phyloP scores from a whole-genome alignment of 2,888 invertebrate genomes.

The Ptychoptera contaminata region DNA sequence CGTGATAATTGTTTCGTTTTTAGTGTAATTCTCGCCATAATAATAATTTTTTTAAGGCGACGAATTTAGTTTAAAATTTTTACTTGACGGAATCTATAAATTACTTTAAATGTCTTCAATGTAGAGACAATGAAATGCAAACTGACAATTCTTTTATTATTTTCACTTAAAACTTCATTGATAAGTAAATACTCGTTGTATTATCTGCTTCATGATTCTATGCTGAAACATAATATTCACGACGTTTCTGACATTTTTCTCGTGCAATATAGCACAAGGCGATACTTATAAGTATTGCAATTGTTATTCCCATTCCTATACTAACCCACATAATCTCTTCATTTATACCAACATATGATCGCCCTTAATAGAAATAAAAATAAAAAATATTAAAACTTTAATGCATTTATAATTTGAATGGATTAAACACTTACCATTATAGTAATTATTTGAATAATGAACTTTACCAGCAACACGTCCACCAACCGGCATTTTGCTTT shows the following conservation, averaged over 20 bases:
- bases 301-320: slow-evolving; percentile 48
- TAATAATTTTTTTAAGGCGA: too few relatives aligned
- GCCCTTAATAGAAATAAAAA: slow-evolving; percentile 37
- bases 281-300: slow-evolving; percentile 63
- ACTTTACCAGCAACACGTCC: slow-evolving; percentile 67
- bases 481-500: slow-evolving; percentile 37
- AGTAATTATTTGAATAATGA: slow-evolving; percentile 58
- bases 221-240: slow-evolving; percentile 56
- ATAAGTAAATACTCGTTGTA: too few relatives aligned
- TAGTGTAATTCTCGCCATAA: too few relatives aligned
- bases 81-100: too few relatives aligned
- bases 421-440: slow-evolving; percentile 42
- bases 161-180: too few relatives aligned
- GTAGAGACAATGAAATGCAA: too few relatives aligned
- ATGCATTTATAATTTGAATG: slow-evolving; percentile 5
- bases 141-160: too few relatives aligned
- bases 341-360: slow-evolving; percentile 65
- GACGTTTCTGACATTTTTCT: slow-evolving; percentile 63
- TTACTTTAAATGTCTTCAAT: too few relatives aligned
- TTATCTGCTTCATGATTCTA: slow-evolving; percentile 18
- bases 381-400: background rate
- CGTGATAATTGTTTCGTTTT: too few relatives aligned
- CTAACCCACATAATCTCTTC: slow-evolving; percentile 79
- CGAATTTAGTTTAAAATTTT: too few relatives aligned
- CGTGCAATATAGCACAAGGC: slow-evolving; percentile 67